A percentile compares a stretch with the other conserved stretches of the same genome.
Conservation (phyloP, 2,113 vertebrate genomes). For the Nothoprocta perdicaria region DNA sequence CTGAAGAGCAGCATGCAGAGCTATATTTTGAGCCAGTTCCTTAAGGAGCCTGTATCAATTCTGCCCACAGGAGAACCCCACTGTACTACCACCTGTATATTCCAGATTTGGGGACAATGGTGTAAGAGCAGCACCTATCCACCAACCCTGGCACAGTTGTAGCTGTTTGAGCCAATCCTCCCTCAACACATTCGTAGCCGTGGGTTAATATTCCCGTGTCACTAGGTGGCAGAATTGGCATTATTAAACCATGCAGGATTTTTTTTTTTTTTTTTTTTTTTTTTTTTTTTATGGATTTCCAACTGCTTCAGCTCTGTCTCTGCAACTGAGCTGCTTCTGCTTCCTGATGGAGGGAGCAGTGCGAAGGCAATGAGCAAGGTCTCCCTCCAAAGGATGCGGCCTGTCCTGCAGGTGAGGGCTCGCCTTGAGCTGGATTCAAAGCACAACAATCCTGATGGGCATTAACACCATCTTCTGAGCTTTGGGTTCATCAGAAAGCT, state of each 20-base stretch:
- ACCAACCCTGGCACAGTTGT: fast-evolving
- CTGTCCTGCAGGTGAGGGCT: neutral
- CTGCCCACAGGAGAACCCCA: neutral
- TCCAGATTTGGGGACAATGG: neutral
- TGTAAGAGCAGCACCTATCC: fast-evolving
- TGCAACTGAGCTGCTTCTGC: neutral
- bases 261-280: neutral
- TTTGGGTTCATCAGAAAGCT: neutral
- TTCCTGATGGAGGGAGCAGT: neutral
- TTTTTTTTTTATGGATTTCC: too few species aligned
- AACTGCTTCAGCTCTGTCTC: neutral
- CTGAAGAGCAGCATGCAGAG: neutral
- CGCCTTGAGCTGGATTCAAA: neutral
- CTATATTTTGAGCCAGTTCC: neutral
- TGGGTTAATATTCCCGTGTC: slow-evolving; percentile 54
- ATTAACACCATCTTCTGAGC: neutral
- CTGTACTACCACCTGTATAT: neutral
- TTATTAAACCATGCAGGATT: slow-evolving; percentile 59
- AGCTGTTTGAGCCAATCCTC: neutral
- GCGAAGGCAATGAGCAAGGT: neutral
- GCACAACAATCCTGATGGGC: too few species aligned
- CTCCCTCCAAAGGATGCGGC: neutral
- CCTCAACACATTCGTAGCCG: neutral
- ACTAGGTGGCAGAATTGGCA: slow-evolving; percentile 76
- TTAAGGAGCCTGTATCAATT: neutral